Evolutionary conservation across 1,140 invertebrate species (phyloP).

Genomic region (Leptestheria dahalacensis): DNA sequence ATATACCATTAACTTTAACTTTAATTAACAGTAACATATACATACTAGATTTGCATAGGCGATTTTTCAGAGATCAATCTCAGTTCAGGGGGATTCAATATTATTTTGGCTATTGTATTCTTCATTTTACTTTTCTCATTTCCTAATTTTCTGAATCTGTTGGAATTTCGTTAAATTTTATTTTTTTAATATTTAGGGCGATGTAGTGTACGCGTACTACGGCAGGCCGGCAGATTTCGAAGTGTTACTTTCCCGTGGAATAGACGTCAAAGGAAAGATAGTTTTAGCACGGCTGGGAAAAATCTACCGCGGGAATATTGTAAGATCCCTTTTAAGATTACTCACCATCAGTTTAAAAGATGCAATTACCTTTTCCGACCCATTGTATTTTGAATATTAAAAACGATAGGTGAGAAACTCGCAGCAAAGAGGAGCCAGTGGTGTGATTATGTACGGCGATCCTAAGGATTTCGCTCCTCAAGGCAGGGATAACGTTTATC

Average conservation of each 20-base stretch:
- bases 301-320: slow-evolving; percentile 29
- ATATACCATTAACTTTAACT: no score
- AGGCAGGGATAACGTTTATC: slow-evolving; percentile 25
- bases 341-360: neutral
- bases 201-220: slow-evolving; percentile 36
- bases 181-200: slow-evolving; percentile 14
- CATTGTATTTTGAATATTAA: neutral
- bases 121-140: neutral
- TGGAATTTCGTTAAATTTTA: neutral
- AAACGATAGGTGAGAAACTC: slow-evolving; percentile 17
- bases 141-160: neutral
- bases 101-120: no score
- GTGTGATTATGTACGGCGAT: slow-evolving; percentile 27
- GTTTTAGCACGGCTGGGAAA: slow-evolving; percentile 34
- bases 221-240: slow-evolving; percentile 32
- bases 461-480: slow-evolving; percentile 32
- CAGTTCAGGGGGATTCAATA: no score
- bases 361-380: neutral
- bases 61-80: no score
- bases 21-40: no score
- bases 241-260: slow-evolving; percentile 21
- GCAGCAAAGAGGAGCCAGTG: slow-evolving; percentile 19
- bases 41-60: no score
- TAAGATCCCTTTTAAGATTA: neutral
- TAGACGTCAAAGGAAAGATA: slow-evolving; percentile 30